These are phyloP conservation scores for Spinibarbus caldwelli DNA, from an alignment of 2,797 vertebrate species.

Conservation along the genomic window DNA sequence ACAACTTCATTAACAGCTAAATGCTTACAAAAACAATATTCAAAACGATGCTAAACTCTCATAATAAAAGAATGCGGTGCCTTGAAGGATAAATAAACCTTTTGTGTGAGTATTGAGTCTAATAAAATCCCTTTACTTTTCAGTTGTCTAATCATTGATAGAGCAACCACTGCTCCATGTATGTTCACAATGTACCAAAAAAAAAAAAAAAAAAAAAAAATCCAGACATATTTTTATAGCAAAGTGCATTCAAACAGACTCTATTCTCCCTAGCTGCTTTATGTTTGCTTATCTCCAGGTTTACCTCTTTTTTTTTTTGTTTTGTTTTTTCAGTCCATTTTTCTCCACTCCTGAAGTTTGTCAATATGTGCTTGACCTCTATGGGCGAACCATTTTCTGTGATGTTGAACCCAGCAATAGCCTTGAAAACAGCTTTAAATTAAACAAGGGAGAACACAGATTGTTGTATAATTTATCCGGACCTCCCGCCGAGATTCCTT, in stretches of 20 bases:
- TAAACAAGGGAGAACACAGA: constrained; percentile 81
- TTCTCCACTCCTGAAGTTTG: constrained; percentile 77
- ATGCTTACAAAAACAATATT: constrained; percentile 10
- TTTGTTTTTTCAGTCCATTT: constrained; percentile 68
- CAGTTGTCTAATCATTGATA: not conserved
- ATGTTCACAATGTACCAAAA: constrained; percentile 24
- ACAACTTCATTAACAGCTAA: not conserved
- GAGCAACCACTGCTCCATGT: not conserved
- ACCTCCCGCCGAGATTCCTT: constrained; percentile 77
- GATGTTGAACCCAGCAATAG: constrained; percentile 72
- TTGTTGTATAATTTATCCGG: constrained; percentile 84
- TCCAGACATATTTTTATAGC: constrained; percentile 63
- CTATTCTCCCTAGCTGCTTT: constrained; percentile 61
- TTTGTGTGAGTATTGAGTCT: not conserved
- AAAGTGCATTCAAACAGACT: constrained; percentile 55
- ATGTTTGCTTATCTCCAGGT: constrained; percentile 71
- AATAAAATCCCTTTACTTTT: not conserved
- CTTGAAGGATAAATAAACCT: constrained; percentile 5
- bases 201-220: not conserved
- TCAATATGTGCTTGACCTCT: constrained; percentile 74
- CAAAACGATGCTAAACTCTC: constrained; percentile 13
- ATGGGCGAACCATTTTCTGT: constrained; percentile 70
- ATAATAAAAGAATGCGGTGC: not conserved
- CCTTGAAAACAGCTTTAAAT: constrained; percentile 84
- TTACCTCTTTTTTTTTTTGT: constrained; percentile 67